Evolutionary conservation across 1,140 invertebrate species (phyloP), one percentile per base, ranked within the genome.

Genomic region (Paramacrobiotus metropolitanus): DNA sequence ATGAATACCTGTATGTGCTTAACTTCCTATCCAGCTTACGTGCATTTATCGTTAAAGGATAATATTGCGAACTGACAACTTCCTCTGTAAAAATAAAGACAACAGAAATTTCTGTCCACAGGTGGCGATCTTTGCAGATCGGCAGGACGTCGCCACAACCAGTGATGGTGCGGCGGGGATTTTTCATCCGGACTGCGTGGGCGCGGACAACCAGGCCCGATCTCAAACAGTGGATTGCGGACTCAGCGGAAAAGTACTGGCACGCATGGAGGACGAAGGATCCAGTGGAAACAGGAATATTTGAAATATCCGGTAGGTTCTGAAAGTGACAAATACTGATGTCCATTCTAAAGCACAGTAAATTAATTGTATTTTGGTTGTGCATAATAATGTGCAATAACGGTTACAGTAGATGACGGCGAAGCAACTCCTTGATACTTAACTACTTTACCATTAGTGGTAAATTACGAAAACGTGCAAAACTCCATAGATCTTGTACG

Each of bases 231-330:
- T 55, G 48, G 48, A 15, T 55, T 24, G 4, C 9, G 24, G 48
- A 55, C 24, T 55, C 48, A 18, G 48, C 48, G 48, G 48, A 55
- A 55, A 9, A 55, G 9, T 55, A 18, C 48, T 55, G 48, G 48
- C 9, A 55, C 4, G 4, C 4, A 18, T 55, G 48, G 9, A 18
- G 24, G 9, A 18, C 48, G 9, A 24, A 55, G 24, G 9, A 55
- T 55, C 9, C 48, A 4, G 9, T 24, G 4, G 48, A 9, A 18
- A 18, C 4, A 4, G 48, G 48, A 24, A 55, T 55, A 4, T 55
- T 55, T 24, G 48, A 55, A 55, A 55, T 55, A 4, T 18, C 9
- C 48, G 48, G 48, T 55, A 9, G n/a, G 34, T 40, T 40, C n/a
- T n/a, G n/a, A n/a, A n/a, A n/a, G 34, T 40, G 34, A n/a, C 9